Evolutionary conservation across 2,888 invertebrate species (phyloP), one percentile per base, ranked within the genome.

Genomic region (Tachina fera): DNA sequence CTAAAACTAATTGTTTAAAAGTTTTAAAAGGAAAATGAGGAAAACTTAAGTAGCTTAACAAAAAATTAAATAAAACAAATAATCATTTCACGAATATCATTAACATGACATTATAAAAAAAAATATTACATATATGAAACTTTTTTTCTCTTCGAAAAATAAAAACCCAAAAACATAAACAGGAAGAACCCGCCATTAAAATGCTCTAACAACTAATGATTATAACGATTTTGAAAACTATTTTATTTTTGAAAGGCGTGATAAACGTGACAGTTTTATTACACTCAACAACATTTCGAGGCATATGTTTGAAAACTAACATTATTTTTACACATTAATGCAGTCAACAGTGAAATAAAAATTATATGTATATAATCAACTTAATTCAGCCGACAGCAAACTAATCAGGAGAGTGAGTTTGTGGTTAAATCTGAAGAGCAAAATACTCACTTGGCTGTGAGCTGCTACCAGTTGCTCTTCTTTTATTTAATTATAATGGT

Each of bases 221-320:
- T 61, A 76, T 70, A 82, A 80, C 79, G 72, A 83, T 83, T 82
- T 82, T 82, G 56, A 63, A 81, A 81, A 76, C 68, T 76, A 82
- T 63, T 75, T 82, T 74, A 47, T 72, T 75, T 65, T 65, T 70
- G 87, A 89, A 89, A 90, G 88, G 87, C 90, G 88, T 87, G 87
- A 87, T 88, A 88, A 88, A 88, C 81, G 84, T 87, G 88, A 88
- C 88, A 88, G 87, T 88, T 88, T 88, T 87, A 88, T 87, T 86
- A 86, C 86, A 83, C 83, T 80, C 85, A 80, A 86, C 87, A 87
- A 83, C 81, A 87, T 82, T 77, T 72, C 74, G 56, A 80, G 84
- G 78, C 84, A 86, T 81, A 84, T 86, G 86, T 84, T 87, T 79
- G 84, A 71, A 78, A 67, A 85, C 80, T 74, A 79, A 80, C 77